Evolutionary conservation across 2,888 invertebrate species (phyloP).

Genomic region (Caenorhabditis angaria): DNA sequence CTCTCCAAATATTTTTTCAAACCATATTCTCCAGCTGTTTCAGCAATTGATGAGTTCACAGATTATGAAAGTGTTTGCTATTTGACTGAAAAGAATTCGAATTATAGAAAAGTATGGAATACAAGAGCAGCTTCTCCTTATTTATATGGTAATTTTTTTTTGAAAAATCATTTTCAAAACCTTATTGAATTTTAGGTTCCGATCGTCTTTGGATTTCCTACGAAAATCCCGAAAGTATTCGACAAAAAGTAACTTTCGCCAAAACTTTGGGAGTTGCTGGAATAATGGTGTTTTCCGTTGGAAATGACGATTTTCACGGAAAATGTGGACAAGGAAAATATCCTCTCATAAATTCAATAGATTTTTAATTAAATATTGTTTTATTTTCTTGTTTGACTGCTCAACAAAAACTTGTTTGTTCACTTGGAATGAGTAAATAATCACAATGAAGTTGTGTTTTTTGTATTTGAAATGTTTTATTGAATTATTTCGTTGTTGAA

Average conservation of each 20-base stretch:
- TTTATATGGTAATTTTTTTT: conserved; percentile 74
- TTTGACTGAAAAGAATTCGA: neutral
- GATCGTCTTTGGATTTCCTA: conserved; percentile 84
- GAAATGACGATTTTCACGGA: conserved; percentile 39
- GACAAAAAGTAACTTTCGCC: conserved; percentile 77
- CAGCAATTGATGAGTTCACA: conserved; percentile 8
- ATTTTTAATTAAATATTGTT: neutral
- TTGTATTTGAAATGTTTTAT: no score
- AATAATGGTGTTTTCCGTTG: conserved; percentile 46
- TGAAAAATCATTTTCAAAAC: neutral
- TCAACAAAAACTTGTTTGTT: no score
- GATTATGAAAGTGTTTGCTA: neutral
- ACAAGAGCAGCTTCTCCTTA: conserved; percentile 82
- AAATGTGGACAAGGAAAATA: conserved; percentile 37
- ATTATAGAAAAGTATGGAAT: conserved; percentile 76
- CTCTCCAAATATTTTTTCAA: conserved; percentile 73
- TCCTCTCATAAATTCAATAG: conserved; percentile 11
- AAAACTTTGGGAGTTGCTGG: conserved; percentile 56
- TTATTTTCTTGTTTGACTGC: neutral
- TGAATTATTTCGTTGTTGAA: no score
- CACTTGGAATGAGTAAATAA: no score
- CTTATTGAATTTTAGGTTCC: conserved; percentile 68
- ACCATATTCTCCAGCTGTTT: conserved; percentile 48
- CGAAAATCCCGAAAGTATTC: conserved; percentile 77
- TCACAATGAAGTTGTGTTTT: no score